Evolutionary conservation across 2,888 invertebrate species (phyloP).

Genomic region (Macrosoma leucophasiata): DNA sequence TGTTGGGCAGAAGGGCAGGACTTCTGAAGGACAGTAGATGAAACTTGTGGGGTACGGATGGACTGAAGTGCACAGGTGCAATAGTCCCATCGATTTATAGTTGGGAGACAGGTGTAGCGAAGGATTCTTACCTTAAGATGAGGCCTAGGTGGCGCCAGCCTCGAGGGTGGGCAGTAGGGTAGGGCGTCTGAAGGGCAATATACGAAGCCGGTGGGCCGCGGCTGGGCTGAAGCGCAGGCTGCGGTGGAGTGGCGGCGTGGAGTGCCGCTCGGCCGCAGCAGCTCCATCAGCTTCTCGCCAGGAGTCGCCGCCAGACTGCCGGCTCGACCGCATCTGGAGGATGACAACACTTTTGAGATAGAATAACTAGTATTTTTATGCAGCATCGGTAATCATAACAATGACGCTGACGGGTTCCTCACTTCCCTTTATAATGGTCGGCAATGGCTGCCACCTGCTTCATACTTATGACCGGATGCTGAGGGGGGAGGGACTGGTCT

Average conservation of each 20-base stretch:
- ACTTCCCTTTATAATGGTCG: too few relatives aligned
- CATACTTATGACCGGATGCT: too few relatives aligned
- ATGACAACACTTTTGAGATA: too few relatives aligned
- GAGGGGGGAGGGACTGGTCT: too few relatives aligned
- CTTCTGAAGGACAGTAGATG: slow-evolving; percentile 65
- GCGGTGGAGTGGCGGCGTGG: slow-evolving; percentile 68
- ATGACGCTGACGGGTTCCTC: too few relatives aligned
- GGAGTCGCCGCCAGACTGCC: slow-evolving; percentile 68
- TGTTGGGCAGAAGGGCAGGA: slow-evolving; percentile 63
- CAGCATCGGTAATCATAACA: too few relatives aligned
- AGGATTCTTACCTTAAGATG: slow-evolving; percentile 32
- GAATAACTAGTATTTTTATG: too few relatives aligned
- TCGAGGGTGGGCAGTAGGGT: slow-evolving; percentile 68
- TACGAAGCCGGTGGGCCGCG: slow-evolving; percentile 53
- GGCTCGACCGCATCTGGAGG: slow-evolving; percentile 59
- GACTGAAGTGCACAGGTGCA: too few relatives aligned
- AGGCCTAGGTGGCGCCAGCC: slow-evolving; percentile 53
- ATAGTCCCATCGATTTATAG: too few relatives aligned
- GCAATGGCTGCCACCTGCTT: too few relatives aligned
- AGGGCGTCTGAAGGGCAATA: slow-evolving; percentile 71
- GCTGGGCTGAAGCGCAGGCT: slow-evolving; percentile 31
- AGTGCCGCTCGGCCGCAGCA: slow-evolving; percentile 62
- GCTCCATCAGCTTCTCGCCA: slow-evolving; percentile 71
- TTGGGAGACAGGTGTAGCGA: too few relatives aligned
- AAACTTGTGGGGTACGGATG: slow-evolving; percentile 39